These are phyloP conservation scores for Chironomus riparius DNA, from an alignment of 2,888 invertebrate species.

Conservation along the genomic window DNA sequence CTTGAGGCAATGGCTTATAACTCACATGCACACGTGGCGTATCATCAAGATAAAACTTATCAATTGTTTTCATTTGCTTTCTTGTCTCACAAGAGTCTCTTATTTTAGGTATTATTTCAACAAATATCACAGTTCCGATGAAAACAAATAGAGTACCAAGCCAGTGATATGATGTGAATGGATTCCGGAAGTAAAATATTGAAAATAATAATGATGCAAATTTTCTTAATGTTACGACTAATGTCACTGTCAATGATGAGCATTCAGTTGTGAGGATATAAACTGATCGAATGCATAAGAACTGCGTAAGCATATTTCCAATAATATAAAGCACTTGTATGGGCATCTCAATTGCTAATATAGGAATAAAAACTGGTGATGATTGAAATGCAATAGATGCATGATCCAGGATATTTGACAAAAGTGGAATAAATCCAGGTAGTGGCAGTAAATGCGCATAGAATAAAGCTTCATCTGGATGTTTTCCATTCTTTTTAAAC, in stretches of 20 bases:
- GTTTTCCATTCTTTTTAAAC: constrained; percentile 76
- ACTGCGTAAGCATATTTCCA: constrained; percentile 82
- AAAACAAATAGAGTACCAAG: constrained; percentile 84
- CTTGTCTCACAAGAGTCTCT: not conserved
- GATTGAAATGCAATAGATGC: constrained; percentile 61
- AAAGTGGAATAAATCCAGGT: constrained; percentile 76
- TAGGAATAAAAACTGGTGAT: constrained; percentile 46
- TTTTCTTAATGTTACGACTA: constrained; percentile 92
- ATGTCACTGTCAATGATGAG: constrained; percentile 85
- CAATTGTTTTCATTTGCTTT: not conserved
- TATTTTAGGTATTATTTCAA: constrained; percentile 59
- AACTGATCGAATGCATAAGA: constrained; percentile 89
- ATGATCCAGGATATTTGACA: constrained; percentile 68
- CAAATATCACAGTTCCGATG: constrained; percentile 84
- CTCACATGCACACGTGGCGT: not conserved
- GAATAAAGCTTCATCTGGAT: constrained; percentile 79
- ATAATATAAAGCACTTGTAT: constrained; percentile 66
- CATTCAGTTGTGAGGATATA: constrained; percentile 91
- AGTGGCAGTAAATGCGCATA: constrained; percentile 84
- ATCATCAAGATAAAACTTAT: not conserved
- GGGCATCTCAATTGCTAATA: constrained; percentile 57
- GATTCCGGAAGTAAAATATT: constrained; percentile 84
- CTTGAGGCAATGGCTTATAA: not conserved
- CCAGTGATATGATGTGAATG: constrained; percentile 88
- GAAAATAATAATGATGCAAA: constrained; percentile 93